A percentile compares a stretch with the other conserved stretches of the same genome.
Conservation (phyloP, 2,888 invertebrate species). For the Corythucha ciliata region DNA sequence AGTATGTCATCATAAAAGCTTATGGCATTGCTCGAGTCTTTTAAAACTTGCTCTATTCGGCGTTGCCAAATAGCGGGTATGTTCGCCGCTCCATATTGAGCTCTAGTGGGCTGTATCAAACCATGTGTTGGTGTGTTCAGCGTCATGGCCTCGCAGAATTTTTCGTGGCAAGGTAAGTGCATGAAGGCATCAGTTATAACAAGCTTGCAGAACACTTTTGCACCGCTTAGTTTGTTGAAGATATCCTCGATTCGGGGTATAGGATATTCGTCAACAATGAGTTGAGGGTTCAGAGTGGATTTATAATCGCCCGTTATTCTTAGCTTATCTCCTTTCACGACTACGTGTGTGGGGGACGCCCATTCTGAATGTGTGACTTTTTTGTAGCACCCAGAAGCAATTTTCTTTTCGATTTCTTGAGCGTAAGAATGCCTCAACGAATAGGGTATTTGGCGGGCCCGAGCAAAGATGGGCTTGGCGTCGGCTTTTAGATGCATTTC, state of each 20-base stretch:
- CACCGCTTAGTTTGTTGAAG: conserved; percentile 17
- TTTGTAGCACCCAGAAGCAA: conserved; percentile 31
- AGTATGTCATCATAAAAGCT: conserved; percentile 20
- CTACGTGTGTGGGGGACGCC: conserved; percentile 24
- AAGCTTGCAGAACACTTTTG: conserved; percentile 15
- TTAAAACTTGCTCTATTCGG: conserved; percentile 13
- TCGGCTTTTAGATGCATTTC: neutral
- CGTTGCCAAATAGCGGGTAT: conserved; percentile 32
- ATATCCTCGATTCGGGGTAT: conserved; percentile 17
- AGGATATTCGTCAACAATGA: conserved; percentile 16
- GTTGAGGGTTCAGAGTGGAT: conserved; percentile 14
- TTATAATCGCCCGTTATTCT: conserved; percentile 21
- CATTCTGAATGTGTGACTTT: conserved; percentile 29
- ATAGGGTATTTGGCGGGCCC: conserved; percentile 12
- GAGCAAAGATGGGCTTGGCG: conserved; percentile 3
- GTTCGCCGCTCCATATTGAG: conserved; percentile 26
- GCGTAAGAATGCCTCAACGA: neutral
- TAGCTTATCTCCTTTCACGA: conserved; percentile 22
- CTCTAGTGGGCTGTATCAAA: conserved; percentile 18
- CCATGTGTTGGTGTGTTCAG: conserved; percentile 30
- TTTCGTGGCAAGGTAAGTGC: conserved; percentile 18
- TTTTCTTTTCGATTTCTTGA: neutral
- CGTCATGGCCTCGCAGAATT: conserved; percentile 24
- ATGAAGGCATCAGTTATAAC: conserved; percentile 14
- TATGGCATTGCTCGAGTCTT: conserved; percentile 3